Base-by-base conservation (phyloP, 2,888 invertebrate genomes). In the Aethes cnicana region DNA sequence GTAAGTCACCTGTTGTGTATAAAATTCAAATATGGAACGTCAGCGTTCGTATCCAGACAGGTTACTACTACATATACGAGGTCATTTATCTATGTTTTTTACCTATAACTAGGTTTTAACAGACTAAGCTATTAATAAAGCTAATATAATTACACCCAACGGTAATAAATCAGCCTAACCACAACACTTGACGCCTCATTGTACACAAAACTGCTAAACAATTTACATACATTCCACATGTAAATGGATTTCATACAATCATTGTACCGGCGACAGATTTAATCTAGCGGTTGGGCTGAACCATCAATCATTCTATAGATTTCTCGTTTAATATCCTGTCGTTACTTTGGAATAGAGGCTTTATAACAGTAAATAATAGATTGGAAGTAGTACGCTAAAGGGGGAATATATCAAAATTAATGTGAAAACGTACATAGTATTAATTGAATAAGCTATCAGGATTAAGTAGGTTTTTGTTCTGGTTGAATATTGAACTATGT, bases 281-380 rank as follows among this genome's bases (percentile, higher is more conserved):
- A 49, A 49, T 49, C 49, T 49, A 49, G 21, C n/a, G 21, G 32
- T n/a, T 11, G 33, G 48, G 16, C 9, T 7, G 25, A 16, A 6
- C 12, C 43, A 49, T 49, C 49, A 43, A 49, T 49, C 49, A 49
- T 20, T 43, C 21, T 43, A 49, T 26, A 48, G 48, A 28, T 35
- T 39, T 42, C 39, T 21, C 49, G 21, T 42, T 49, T 43, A 49
- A 49, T 49, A 49, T 49, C 42, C 43, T 49, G 49, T 36, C 49
- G 43, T 36, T 41, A 41, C 7, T 11, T 17, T 26, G 42, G 36
- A 36, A 35, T 49, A 28, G 14, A 35, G n/a, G 43, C 28, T 28
- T 36, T 25, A 41, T 33, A 48, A 36, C 35, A 18, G 7, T 43
- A 21, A 17, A 42, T 48, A 42, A 36, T 35, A 28, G 20, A 11